phyloP scores from a whole-genome alignment of 2,113 vertebrate genomes.

The Zapornia atra region DNA sequence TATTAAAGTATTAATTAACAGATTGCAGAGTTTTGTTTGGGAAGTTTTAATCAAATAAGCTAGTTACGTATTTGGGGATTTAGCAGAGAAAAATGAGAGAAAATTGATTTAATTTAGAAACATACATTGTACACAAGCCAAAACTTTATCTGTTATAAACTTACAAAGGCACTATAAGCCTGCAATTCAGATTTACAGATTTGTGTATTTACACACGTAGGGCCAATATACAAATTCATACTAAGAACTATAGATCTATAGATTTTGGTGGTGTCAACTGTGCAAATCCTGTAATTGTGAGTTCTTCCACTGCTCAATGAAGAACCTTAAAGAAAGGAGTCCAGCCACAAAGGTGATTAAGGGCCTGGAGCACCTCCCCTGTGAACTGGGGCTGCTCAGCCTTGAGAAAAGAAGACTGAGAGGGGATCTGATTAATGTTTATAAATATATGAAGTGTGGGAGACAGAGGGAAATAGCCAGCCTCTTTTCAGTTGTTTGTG shows the following conservation, averaged over 20 bases:
- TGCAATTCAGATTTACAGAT: background rate
- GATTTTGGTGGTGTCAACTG: background rate
- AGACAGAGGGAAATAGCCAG: too few relatives aligned
- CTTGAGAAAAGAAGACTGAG: too few relatives aligned
- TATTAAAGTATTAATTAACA: background rate
- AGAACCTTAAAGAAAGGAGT: background rate
- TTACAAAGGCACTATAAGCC: background rate
- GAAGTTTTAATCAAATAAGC: background rate
- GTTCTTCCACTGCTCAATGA: background rate
- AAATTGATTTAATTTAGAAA: background rate
- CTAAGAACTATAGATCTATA: background rate
- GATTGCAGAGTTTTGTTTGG: background rate
- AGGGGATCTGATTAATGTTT: too few relatives aligned
- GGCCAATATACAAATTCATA: background rate
- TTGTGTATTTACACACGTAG: background rate
- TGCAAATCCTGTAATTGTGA: background rate
- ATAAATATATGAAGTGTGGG: too few relatives aligned
- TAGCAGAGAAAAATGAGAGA: background rate
- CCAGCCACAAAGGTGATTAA: too few relatives aligned
- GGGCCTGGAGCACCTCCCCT: too few relatives aligned
- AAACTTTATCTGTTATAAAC: background rate
- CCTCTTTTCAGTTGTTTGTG: too few relatives aligned
- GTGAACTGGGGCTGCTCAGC: too few relatives aligned
- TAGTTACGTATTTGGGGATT: background rate
- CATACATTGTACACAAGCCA: background rate